Conservation (phyloP, 2,888 invertebrate genomes). For the Augochlorella aurata region DNA sequence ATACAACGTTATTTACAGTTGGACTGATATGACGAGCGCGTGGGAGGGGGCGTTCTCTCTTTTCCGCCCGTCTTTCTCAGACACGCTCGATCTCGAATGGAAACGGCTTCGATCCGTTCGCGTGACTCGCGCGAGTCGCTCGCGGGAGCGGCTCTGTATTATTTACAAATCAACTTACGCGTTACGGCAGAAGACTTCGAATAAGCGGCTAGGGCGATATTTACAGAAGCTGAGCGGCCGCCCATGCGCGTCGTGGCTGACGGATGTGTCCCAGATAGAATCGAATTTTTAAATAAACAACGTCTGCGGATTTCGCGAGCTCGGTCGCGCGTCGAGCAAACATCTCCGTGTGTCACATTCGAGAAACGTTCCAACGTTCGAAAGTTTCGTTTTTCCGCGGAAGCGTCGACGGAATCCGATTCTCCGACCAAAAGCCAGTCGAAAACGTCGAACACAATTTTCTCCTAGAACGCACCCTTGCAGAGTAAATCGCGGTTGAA, state of each 20-base stretch:
- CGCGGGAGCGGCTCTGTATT: conserved; percentile 21
- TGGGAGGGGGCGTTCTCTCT: background rate
- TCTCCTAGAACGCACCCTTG: background rate
- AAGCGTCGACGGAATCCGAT: background rate
- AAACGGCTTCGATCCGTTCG: background rate
- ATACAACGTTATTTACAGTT: conserved; percentile 56
- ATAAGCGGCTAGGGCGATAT: conserved; percentile 50
- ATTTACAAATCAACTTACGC: conserved; percentile 53
- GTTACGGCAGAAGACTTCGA: conserved; percentile 53
- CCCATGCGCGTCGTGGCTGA: conserved; percentile 6
- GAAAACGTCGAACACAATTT: background rate
- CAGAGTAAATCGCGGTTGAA: conserved; percentile 1
- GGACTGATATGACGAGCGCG: conserved; percentile 48
- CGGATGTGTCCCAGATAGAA: conserved; percentile 36
- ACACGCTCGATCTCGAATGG: conserved; percentile 7
- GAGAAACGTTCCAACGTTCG: background rate
- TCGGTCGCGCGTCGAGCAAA: background rate
- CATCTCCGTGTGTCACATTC: background rate
- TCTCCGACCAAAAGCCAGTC: background rate
- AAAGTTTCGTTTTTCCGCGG: background rate
- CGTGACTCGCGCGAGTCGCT: background rate
- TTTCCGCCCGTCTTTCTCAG: background rate
- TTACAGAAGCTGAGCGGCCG: conserved; percentile 44
- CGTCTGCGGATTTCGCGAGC: background rate
- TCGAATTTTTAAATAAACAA: background rate